Evolutionary conservation across 2,113 vertebrate genomes (phyloP), one percentile per base, ranked within the genome.

Genomic region (Lates calcarifer): DNA sequence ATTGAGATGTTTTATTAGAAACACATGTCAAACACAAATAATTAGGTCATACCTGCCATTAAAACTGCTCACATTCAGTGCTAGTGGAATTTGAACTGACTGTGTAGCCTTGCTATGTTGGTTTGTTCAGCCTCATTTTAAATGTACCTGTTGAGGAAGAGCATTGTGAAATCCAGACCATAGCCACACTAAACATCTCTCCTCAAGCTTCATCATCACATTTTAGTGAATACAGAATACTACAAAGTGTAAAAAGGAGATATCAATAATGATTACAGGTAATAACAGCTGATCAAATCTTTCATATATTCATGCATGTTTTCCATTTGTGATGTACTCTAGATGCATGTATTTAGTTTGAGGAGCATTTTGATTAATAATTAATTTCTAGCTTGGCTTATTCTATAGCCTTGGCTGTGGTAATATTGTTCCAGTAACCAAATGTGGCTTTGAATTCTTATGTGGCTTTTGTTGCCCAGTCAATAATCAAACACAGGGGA

Each of bases 161-260:
- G 11, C 58, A 49, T 4, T 45, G 53, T 72, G 45, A 81, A 58
- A 53, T 43, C 78, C 43, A 74, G 72, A 86, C 77, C 61, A 58
- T 29, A 24, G 85, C 83, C 76, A 13, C 80, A 89, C 74, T 43
- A 86, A 89, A 82, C 90, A 84, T 84, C 45, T 79, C 51, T 57
- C 80, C 85, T 91, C 82, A 35, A 62, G 17, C 51, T 81, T 83
- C 4, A 20, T 51, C 33, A 41, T 77, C 39, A 49, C 12, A 33
- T 58, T 74, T 49, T 3, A 22, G 4, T 57, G 37, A 37, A 33
- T 14, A 24, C 8, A 26, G 47, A 8, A 37, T 7, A 12, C 9
- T 73, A 4, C 2, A 49, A 49, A 33, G 15, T 43, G 28, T 66
- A 7, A 58, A 49, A 69, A 49, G 5, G 18, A 24, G 11, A 31